Conservation (phyloP, 2,797 vertebrate genomes). For the Sciurus carolinensis region DNA sequence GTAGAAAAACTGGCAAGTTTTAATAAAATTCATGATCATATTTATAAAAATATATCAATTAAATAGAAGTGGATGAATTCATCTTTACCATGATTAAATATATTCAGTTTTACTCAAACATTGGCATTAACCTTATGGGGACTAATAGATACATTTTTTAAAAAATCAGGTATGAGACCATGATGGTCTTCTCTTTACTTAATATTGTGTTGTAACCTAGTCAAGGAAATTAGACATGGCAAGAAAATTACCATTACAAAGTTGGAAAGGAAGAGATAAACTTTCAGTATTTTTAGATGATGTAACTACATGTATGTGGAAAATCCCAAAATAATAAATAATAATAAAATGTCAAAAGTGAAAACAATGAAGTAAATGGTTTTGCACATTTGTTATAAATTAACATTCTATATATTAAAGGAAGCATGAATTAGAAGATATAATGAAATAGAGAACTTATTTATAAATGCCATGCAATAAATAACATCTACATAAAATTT, state of each 20-base stretch:
- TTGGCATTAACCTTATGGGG: not conserved
- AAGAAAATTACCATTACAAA: not conserved
- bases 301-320: not conserved
- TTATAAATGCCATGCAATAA: not conserved
- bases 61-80: not conserved
- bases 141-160: not conserved
- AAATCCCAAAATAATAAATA: not conserved
- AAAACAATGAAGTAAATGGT: conserved; percentile 13
- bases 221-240: not conserved
- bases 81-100: not conserved
- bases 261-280: not conserved
- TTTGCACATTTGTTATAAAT: not conserved
- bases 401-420: not conserved
- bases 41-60: not conserved
- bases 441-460: not conserved
- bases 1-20: not conserved
- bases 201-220: not conserved
- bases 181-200: not conserved
- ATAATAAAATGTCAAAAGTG: not conserved
- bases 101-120: not conserved
- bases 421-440: not conserved
- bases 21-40: not conserved
- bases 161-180: not conserved
- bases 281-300: not conserved
- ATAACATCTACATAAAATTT: not conserved